Evolutionary conservation across 2,888 invertebrate species (phyloP).

Genomic region (Hirtodrosophila duncani): DNA sequence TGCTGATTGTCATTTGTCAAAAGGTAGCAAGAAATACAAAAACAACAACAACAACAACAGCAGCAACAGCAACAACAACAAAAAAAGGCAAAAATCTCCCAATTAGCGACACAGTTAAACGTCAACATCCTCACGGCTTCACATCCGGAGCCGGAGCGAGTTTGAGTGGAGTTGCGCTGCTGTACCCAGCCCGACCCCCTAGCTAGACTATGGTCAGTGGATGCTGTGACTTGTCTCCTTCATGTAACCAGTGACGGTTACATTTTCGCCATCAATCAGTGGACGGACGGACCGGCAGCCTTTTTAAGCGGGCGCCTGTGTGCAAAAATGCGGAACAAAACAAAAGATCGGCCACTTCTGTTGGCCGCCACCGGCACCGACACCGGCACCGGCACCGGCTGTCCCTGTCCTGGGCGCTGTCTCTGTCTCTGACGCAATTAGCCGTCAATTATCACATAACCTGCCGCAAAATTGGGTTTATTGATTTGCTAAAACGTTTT

Average conservation of each 20-base stretch:
- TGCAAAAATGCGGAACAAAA: slow-evolving; percentile 53
- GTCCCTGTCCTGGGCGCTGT: slow-evolving; percentile 34
- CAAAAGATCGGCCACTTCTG: no score
- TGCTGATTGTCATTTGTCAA: slow-evolving; percentile 66
- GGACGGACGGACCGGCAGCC: no score
- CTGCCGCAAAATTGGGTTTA: slow-evolving; percentile 65
- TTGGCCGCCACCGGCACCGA: no score
- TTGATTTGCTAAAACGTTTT: slow-evolving; percentile 67
- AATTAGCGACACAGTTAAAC: slow-evolving; percentile 71
- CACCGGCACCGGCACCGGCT: slow-evolving; percentile 14
- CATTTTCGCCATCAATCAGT: slow-evolving; percentile 65
- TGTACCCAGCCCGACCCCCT: no score
- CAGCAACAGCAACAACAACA: slow-evolving; percentile 2
- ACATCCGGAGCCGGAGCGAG: slow-evolving; percentile 60
- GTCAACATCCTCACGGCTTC: slow-evolving; percentile 69
- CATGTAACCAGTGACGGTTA: slow-evolving; percentile 67
- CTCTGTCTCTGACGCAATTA: slow-evolving; percentile 47
- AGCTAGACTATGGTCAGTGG: slow-evolving; percentile 3
- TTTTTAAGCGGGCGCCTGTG: slow-evolving; percentile 54
- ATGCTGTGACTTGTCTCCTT: slow-evolving; percentile 14
- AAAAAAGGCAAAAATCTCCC: slow-evolving; percentile 48
- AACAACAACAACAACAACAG: slow-evolving; percentile 1
- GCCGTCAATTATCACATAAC: slow-evolving; percentile 53
- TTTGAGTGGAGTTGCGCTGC: no score
- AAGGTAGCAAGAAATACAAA: slow-evolving; percentile 39